These are phyloP conservation scores for Thalassarche chlororhynchos DNA, from an alignment of 2,113 vertebrate genomes.

Conservation along the genomic window DNA sequence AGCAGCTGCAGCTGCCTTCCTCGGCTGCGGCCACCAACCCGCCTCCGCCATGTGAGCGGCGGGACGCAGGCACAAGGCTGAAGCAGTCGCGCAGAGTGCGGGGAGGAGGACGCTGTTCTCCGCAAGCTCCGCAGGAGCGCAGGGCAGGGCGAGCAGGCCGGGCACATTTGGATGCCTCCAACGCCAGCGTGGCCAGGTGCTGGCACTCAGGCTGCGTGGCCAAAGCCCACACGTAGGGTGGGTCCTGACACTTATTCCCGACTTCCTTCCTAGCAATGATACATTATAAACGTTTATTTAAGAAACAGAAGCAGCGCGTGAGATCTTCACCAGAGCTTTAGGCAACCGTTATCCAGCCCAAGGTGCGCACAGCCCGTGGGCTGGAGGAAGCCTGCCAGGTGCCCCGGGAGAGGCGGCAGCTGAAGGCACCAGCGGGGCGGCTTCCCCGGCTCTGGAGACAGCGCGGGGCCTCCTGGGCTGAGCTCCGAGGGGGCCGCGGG, in stretches of 20 bases:
- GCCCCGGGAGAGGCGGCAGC: not conserved
- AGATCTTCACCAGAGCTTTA: not conserved
- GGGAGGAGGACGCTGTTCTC: not conserved
- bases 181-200: fast-evolving
- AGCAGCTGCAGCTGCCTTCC: not conserved
- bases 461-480: not conserved
- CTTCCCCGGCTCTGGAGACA: not conserved
- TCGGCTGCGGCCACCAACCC: fast-evolving
- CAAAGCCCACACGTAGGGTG: not conserved
- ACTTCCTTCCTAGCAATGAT: not conserved
- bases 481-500: not conserved
- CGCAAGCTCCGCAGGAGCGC: fast-evolving
- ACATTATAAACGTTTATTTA: not conserved
- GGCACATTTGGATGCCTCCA: not conserved
- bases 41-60: fast-evolving
- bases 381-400: not conserved
- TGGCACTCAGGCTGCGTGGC: not conserved
- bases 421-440: not conserved
- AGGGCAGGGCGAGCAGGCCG: not conserved
- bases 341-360: too few species aligned
- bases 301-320: fast-evolving
- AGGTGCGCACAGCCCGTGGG: fast-evolving
- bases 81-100: fast-evolving
- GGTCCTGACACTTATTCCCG: not conserved
- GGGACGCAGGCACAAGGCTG: fast-evolving